Evolutionary conservation across 2,797 vertebrate species (phyloP).

Genomic region (Orestias chungarensis): DNA sequence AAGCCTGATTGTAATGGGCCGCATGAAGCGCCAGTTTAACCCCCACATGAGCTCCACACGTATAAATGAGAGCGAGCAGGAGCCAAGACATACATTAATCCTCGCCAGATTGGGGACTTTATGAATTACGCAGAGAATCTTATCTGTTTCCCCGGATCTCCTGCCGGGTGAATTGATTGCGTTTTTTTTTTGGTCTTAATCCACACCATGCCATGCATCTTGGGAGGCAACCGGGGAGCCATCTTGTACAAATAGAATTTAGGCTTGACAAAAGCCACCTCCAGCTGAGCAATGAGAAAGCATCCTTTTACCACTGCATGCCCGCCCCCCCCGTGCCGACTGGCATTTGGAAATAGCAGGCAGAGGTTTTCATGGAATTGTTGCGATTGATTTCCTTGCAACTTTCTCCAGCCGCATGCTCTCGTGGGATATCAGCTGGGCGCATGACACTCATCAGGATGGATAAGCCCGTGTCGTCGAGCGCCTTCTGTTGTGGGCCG

Average conservation of each 20-base stretch:
- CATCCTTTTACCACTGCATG: constrained; percentile 57
- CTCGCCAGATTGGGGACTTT: constrained; percentile 73
- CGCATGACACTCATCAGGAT: constrained; percentile 62
- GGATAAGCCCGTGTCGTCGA: constrained; percentile 56
- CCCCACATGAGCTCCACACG: constrained; percentile 38
- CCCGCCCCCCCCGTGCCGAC: constrained; percentile 45
- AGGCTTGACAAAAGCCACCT: constrained; percentile 74
- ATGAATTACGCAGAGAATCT: constrained; percentile 79
- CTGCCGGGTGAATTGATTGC: constrained; percentile 80
- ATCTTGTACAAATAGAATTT: constrained; percentile 80
- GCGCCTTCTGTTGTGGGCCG: constrained; percentile 34
- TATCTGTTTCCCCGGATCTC: constrained; percentile 73
- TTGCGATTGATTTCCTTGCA: constrained; percentile 45
- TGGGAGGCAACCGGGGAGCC: constrained; percentile 71
- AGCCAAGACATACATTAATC: constrained; percentile 72
- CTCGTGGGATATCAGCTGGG: constrained; percentile 42
- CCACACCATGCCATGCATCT: constrained; percentile 73
- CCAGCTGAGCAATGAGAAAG: constrained; percentile 76
- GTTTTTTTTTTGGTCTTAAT: constrained; percentile 78
- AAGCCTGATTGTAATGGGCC: constrained; percentile 63
- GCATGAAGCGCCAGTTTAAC: constrained; percentile 61
- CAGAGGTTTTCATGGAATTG: constrained; percentile 40
- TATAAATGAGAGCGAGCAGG: constrained; percentile 55
- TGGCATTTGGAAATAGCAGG: constrained; percentile 62
- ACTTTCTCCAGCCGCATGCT: constrained; percentile 34